Conservation (phyloP, 2,797 vertebrate genomes). For the Tachyglossus aculeatus region DNA sequence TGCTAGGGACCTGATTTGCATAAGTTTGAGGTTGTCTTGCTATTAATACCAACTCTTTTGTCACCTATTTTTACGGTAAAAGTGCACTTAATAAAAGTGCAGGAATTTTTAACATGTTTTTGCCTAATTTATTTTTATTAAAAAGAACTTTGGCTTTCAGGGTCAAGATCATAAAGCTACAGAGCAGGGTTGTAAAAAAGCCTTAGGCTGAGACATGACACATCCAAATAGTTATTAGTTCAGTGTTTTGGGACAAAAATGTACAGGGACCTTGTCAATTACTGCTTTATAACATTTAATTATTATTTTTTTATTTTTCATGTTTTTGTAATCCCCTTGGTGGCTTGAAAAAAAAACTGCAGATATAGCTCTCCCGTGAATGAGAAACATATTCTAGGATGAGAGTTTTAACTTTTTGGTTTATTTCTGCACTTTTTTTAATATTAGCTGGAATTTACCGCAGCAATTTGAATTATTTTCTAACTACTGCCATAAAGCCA, state of each 20-base stretch:
- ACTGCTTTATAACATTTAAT: conserved; percentile 10
- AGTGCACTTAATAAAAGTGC: conserved; percentile 4
- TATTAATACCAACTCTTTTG: not conserved
- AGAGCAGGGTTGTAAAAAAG: not conserved
- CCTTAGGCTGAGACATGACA: not conserved
- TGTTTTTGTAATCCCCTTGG: not conserved
- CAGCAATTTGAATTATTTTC: conserved; percentile 25
- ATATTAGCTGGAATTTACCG: conserved; percentile 8
- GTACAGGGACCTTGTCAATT: not conserved
- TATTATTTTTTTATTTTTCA: conserved; percentile 18
- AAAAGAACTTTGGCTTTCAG: conserved; percentile 20
- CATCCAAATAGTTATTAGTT: conserved; percentile 22
- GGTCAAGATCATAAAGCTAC: conserved; percentile 8
- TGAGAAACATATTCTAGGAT: conserved; percentile 8
- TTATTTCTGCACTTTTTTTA: conserved; percentile 28
- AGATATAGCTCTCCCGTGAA: not conserved
- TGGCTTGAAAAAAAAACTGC: not conserved
- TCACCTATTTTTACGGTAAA: not conserved
- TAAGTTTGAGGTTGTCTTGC: conserved; percentile 5
- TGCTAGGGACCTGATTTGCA: not conserved
- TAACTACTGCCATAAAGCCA: conserved; percentile 16
- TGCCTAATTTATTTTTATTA: conserved; percentile 16
- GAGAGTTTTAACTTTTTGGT: conserved; percentile 18
- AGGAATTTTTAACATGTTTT: conserved; percentile 12
- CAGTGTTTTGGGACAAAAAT: not conserved